Percentiles rank a stretch among this genome's conserved stretches.
These are phyloP conservation scores for Aix galericulata DNA, from an alignment of 2,113 vertebrate species.

Conservation along the genomic window DNA sequence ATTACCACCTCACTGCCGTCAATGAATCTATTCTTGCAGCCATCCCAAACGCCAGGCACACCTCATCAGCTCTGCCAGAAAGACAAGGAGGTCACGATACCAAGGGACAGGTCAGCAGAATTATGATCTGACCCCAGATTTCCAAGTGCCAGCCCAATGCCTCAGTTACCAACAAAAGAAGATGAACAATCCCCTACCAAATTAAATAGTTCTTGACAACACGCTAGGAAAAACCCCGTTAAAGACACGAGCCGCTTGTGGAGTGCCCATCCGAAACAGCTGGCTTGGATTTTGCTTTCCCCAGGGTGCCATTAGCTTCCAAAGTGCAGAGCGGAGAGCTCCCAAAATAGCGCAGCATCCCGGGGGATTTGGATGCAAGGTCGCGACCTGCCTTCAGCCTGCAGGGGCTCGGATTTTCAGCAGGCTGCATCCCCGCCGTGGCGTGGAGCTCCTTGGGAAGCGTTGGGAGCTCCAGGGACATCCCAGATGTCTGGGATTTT, in stretches of 20 bases:
- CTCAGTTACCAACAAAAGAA: not conserved
- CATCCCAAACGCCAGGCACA: not conserved
- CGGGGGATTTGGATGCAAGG: not conserved
- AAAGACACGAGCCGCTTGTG: not conserved
- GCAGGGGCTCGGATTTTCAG: too few relatives aligned
- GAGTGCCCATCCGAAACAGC: not conserved
- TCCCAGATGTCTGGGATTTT: not conserved
- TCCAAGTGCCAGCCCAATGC: not conserved
- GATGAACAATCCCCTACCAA: not conserved
- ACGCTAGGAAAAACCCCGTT: not conserved
- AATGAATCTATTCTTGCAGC: not conserved
- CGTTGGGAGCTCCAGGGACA: not conserved
- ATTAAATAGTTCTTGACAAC: not conserved
- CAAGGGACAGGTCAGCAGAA: not conserved
- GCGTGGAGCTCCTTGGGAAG: not conserved
- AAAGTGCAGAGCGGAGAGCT: not conserved
- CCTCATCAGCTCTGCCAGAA: not conserved
- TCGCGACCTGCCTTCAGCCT: not conserved
- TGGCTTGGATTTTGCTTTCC: not conserved
- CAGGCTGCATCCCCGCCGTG: too few relatives aligned
- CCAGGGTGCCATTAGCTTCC: slow-evolving; percentile 50
- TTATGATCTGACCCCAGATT: not conserved
- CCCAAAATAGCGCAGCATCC: not conserved
- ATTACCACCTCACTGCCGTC: not conserved
- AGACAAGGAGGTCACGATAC: not conserved